Base-by-base conservation (phyloP, 2,888 invertebrate species). In the Volucella inanis region DNA sequence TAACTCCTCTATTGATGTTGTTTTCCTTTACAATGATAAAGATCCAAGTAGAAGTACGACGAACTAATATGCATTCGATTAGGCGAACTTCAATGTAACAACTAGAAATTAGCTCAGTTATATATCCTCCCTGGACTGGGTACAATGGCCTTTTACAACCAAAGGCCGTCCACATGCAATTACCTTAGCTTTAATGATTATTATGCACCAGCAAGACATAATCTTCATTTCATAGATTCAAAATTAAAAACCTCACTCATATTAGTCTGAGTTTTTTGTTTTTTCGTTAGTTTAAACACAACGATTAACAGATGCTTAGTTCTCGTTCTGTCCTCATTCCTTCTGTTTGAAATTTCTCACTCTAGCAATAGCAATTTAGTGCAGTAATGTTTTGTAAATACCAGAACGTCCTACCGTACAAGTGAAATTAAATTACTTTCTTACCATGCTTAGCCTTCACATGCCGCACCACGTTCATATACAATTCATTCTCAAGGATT, bases 351-450 rank as follows among this genome's bases (percentile, higher is more conserved):
- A 6, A 15, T 47, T 47, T 22, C 39, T 43, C 62, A 8, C 47
- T 31, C 12, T 22, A 41, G 22, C 41, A n/a, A 39, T 18, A 55
- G 38, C 57, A 64, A 71, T 70, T 59, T 52, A 45, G 71, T 52
- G 76, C 68, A 22, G 9, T 76, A 71, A 82, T 76, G 70, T 82
- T 76, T 70, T 71, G 41, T 54, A 65, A 82, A 71, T 82, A 71
- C 81, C 76, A 49, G 55, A 74, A 61, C 50, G 62, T 45, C 50
- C 39, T 18, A 10, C 14, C 45, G 52, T 59, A 65, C 57, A 82
- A 72, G 49, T 67, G 71, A 67, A 72, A 77, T 77, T 82, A 67
- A 72, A 77, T 77, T 82, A 67, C 45, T 71, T 55, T 77, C 67
- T 54, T 76, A 49, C 72, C 68, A 61, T 61, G 52, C 59, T 45